Evolutionary conservation across 2,888 invertebrate genomes (phyloP).

Genomic region (Unio pictorum): DNA sequence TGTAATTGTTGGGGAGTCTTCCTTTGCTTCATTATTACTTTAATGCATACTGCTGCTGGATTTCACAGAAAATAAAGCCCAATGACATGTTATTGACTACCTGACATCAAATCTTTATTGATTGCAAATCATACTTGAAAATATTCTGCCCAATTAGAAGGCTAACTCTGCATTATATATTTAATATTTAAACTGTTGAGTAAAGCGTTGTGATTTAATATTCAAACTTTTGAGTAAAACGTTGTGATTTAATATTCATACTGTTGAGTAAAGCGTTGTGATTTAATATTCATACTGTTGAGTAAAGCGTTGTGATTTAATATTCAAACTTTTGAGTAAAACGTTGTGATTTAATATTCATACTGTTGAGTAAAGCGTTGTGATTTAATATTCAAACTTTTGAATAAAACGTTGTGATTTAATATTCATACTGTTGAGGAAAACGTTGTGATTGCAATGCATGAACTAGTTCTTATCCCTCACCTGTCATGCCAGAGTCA

Average conservation of each 20-base stretch:
- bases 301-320: neutral
- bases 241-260: neutral
- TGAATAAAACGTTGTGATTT: neutral
- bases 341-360: neutral
- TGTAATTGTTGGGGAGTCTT: no score
- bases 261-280: neutral
- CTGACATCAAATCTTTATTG: no score
- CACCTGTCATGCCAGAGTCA: conserved; percentile 38
- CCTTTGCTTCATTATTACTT: no score
- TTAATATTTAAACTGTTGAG: neutral
- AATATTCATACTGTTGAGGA: neutral
- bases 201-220: neutral
- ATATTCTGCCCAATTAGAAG: no score
- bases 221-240: neutral
- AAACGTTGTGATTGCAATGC: neutral
- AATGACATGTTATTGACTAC: no score
- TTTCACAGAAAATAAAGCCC: no score
- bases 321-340: neutral
- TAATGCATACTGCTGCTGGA: no score
- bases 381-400: neutral
- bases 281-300: neutral
- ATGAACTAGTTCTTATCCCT: neutral
- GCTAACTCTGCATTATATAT: neutral
- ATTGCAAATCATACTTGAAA: no score
- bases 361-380: neutral